Base-by-base conservation (phyloP, 2,888 invertebrate species). In the Fragum whitleyi region DNA sequence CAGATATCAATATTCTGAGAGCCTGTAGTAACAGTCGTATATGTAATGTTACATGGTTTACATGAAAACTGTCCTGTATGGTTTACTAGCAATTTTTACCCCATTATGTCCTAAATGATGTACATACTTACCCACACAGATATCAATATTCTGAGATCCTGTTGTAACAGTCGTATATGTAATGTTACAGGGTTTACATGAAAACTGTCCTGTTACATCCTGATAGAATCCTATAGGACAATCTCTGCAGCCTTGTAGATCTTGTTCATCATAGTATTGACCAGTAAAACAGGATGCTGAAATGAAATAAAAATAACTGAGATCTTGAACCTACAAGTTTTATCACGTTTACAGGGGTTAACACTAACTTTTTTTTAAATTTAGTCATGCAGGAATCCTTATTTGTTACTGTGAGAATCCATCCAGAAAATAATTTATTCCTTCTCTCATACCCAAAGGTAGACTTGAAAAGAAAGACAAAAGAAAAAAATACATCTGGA, bases 221-320 rank as follows among this genome's bases (percentile, higher is more conserved):
- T 81, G 79, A 53, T 79, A 85, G 51, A 74, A 85, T 14, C 85
- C 85, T 19, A 59, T 21, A 0, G 68, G 68, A 39, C 85, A 85
- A 2, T 14, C n/a, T 2, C n/a, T 23, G 73, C 85, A 85, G 23
- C 23, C 53, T 36, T 39, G 62, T 47, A 1, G 65, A 57, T 14
- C 69, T 21, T 14, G n/a, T 2, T 32, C 21, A n/a, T 59, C 32
- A 29, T 72, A 77, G 39, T 65, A 83, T 9, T 75, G 14, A 14
- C 83, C 83, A 21, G 53, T 47, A 23, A 62, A 51, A 73, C 83
- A 83, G 1, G 32, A 51, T 1, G 68, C 83, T 83, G 71, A 74
- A 26, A 21, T 0, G 42, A 36, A 57, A 57, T 67, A 16, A 3
- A 36, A 36, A n/a, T n/a, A n/a, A n/a, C n/a, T n/a, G n/a, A n/a